Conservation (phyloP, 2,888 invertebrate genomes). For the Drosophila recens region DNA sequence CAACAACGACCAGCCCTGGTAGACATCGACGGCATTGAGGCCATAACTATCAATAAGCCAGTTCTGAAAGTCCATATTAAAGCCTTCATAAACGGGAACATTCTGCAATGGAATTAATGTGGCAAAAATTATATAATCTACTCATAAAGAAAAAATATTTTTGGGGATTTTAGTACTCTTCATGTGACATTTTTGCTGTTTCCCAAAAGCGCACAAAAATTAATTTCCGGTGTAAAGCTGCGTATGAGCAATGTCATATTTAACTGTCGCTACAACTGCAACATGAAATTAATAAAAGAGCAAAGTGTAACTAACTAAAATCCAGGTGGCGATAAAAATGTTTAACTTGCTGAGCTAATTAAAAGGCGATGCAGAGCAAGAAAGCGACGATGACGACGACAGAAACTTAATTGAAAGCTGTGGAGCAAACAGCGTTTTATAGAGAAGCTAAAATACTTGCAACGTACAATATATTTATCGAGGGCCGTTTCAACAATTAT, state of each 20-base stretch:
- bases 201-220: constrained; percentile 27
- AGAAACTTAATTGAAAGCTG: constrained; percentile 74
- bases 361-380: constrained; percentile 45
- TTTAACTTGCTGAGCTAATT: constrained; percentile 64
- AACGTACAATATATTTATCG: constrained; percentile 3
- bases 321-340: constrained; percentile 26
- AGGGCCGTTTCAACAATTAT: background rate
- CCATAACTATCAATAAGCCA: constrained; percentile 70
- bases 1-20: constrained; percentile 42
- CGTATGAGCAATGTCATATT: constrained; percentile 64
- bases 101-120: constrained; percentile 49
- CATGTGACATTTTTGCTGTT: constrained; percentile 8
- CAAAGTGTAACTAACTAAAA: constrained; percentile 21
- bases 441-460: constrained; percentile 18
- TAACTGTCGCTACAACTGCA: constrained; percentile 55
- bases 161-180: constrained; percentile 1
- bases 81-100: constrained; percentile 64
- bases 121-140: constrained; percentile 1
- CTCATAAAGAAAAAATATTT: background rate
- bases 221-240: constrained; percentile 64
- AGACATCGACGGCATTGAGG: constrained; percentile 56
- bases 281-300: constrained; percentile 61
- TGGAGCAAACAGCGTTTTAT: constrained; percentile 61
- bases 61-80: constrained; percentile 61
- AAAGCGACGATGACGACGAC: constrained; percentile 34